Conservation (phyloP, 2,888 invertebrate genomes). For the Pinctada fucata region DNA sequence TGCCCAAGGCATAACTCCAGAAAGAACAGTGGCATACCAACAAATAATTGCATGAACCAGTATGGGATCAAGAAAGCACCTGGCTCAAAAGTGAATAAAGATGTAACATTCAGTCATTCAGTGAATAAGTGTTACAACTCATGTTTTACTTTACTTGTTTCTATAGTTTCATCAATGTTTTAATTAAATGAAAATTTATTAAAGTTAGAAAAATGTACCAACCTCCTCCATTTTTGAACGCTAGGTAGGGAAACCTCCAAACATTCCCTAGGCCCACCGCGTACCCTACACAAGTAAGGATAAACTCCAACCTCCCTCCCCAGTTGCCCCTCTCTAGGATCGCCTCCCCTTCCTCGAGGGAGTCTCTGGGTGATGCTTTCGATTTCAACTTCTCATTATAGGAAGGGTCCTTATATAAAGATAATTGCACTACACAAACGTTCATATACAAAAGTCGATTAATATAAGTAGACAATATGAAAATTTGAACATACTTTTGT, state of each 20-base stretch:
- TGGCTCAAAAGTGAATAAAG: conserved; percentile 29
- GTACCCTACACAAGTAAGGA: conserved; percentile 53
- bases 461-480: too few relatives aligned
- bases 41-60: conserved; percentile 56
- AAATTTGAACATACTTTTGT: too few relatives aligned
- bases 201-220: background rate
- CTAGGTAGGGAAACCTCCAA: conserved; percentile 60
- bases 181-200: too few relatives aligned
- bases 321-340: conserved; percentile 22
- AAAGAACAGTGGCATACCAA: conserved; percentile 87
- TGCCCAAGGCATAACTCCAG: conserved; percentile 81
- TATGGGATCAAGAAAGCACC: conserved; percentile 69
- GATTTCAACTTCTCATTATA: too few relatives aligned
- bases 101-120: background rate
- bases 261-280: conserved; percentile 55
- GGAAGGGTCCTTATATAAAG: too few relatives aligned
- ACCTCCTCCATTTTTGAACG: conserved; percentile 63
- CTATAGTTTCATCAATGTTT: too few relatives aligned
- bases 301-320: conserved; percentile 50
- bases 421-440: too few relatives aligned
- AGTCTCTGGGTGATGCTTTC: too few relatives aligned
- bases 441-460: too few relatives aligned
- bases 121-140: too few relatives aligned
- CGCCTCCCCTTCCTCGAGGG: too few relatives aligned
- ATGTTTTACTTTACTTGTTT: too few relatives aligned